A percentile compares a stretch with the other conserved stretches of the same genome.
Conservation (phyloP, 2,888 invertebrate species). For the Metallyticus violacea region DNA sequence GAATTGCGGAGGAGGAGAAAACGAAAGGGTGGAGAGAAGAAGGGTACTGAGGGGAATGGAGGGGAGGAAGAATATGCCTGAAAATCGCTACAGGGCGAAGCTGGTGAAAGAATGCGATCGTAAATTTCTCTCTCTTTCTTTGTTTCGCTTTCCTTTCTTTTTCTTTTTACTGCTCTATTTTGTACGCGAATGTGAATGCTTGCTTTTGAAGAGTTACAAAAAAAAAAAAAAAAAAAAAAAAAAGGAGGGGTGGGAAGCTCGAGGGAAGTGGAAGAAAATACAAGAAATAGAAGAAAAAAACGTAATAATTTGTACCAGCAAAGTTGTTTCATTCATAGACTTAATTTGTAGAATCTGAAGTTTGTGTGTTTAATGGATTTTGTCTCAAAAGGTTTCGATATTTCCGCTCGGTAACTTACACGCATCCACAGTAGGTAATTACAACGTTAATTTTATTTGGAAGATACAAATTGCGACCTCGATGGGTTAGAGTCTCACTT, state of each 20-base stretch:
- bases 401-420: no score
- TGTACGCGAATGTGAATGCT: background rate
- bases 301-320: background rate
- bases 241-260: background rate
- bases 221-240: background rate
- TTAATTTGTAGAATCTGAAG: background rate
- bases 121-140: constrained; percentile 19
- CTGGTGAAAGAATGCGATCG: constrained; percentile 18
- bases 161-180: background rate
- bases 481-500: no score
- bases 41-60: no score
- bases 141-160: background rate
- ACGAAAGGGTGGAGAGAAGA: background rate
- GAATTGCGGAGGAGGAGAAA: background rate
- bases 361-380: background rate
- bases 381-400: background rate
- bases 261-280: background rate
- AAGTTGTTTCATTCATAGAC: background rate
- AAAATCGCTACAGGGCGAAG: background rate
- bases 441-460: no score
- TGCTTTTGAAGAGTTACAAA: background rate
- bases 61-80: background rate
- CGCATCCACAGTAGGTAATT: no score
- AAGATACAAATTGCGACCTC: no score
- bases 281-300: background rate